Evolutionary conservation across 1,140 invertebrate genomes (phyloP), one percentile per base, ranked within the genome.

Genomic region (Mesaphorura yosii): DNA sequence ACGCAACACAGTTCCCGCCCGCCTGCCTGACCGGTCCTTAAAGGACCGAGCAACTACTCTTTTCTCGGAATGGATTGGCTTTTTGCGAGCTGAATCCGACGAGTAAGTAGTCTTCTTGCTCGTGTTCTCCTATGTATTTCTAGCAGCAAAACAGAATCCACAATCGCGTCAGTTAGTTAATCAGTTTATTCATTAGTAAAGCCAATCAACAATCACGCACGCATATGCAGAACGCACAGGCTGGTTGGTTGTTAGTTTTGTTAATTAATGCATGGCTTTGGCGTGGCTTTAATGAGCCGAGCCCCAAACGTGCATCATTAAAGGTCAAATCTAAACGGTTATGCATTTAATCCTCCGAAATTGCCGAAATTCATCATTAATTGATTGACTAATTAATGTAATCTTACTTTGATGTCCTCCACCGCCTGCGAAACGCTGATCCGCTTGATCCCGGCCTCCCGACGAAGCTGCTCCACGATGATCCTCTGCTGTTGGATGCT

Each of bases 31-130:
- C n/a, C n/a, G n/a, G n/a, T n/a, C n/a, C n/a, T 79, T 83, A 92
- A 59, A 92, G 76, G 65, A 93, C 74, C 51, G 77, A 78, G 73
- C 91, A 96, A 40, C 86, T 86, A 63, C 85, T 91, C 72, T 95
- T 95, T 72, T 97, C 92, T 65, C 91, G 81, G 78, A 95, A 97
- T 27, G 93, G 92, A 75, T 97, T 97, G 7, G 92, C 88, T 70
- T 92, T 92, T 68, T 95, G 91, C 55, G 86, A 90, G 50, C 88
- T 84, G 71, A 97, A 95, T 3, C 92, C 92, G 64, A 91, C 83
- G 49, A 95, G 77, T 15, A 97, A 79, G 66, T 85, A 93, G 27
- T 48, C 46, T 66, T 94, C 89, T 64, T 88, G 84, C 68, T 91
- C 82, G 65, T 95, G 89, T 66, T 94, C 88, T 28, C 82, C 79